A percentile compares a stretch with the other conserved stretches of the same genome.
phyloP scores from a whole-genome alignment of 2,797 vertebrate genomes.

The Masticophis lateralis region DNA sequence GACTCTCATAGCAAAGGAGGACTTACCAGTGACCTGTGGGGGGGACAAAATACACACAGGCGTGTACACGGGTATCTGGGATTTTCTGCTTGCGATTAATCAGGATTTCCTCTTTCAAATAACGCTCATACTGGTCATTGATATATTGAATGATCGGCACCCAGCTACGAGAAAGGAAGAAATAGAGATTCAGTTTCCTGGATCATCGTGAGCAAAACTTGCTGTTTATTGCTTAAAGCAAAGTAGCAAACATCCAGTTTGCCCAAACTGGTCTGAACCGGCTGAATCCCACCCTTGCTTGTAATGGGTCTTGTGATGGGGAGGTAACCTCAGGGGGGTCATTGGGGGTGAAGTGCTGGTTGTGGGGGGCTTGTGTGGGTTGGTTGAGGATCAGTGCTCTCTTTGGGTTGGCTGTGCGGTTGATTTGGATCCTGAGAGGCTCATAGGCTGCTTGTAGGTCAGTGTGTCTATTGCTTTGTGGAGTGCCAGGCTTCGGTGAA shows the following conservation, averaged over 20 bases:
- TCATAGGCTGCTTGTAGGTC: too few species aligned
- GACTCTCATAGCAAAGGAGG: background rate
- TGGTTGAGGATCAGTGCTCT: too few species aligned
- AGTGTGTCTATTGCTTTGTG: too few species aligned
- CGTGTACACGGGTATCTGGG: slow-evolving; percentile 89
- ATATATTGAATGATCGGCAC: slow-evolving; percentile 90
- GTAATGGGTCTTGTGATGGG: too few species aligned
- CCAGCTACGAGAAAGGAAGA: slow-evolving; percentile 75
- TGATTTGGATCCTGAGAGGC: too few species aligned
- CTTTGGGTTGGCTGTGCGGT: too few species aligned
- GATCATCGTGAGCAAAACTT: background rate
- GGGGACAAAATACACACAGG: slow-evolving; percentile 91
- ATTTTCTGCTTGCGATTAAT: slow-evolving; percentile 88
- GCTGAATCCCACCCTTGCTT: too few species aligned
- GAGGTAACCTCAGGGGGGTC: too few species aligned
- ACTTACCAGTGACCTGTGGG: slow-evolving; percentile 92
- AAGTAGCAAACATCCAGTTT: background rate
- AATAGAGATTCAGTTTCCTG: background rate
- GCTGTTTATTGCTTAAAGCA: background rate
- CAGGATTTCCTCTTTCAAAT: slow-evolving; percentile 89
- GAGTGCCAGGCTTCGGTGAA: too few species aligned
- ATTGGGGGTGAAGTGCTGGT: too few species aligned
- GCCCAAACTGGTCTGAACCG: too few species aligned
- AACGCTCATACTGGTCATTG: slow-evolving; percentile 91
- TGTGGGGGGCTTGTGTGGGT: too few species aligned